Evolutionary conservation across 2,888 invertebrate genomes (phyloP).

Genomic region (Suillia variegata): DNA sequence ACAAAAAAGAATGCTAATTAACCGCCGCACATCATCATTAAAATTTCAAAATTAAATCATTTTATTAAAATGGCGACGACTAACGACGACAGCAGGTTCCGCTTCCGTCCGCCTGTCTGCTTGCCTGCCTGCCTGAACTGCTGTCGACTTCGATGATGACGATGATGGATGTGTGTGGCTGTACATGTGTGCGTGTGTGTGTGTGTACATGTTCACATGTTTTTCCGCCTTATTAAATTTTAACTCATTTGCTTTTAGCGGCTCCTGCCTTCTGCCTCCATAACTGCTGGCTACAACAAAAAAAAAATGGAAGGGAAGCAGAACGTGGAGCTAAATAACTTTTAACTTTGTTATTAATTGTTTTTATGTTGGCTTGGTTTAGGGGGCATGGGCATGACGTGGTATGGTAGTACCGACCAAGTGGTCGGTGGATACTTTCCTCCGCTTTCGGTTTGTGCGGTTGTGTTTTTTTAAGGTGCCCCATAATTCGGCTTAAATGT

Average conservation of each 20-base stretch:
- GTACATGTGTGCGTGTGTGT: background rate
- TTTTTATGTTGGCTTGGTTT: background rate
- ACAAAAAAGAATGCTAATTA: conserved; percentile 11
- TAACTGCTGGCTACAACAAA: background rate
- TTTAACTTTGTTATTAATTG: background rate
- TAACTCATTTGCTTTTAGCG: background rate
- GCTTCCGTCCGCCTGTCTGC: too few relatives aligned
- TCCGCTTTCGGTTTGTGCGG: background rate
- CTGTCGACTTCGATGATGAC: background rate
- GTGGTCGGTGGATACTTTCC: too few relatives aligned
- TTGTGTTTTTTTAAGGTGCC: background rate
- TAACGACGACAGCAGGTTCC: background rate
- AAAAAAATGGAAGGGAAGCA: too few relatives aligned
- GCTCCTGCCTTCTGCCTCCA: too few relatives aligned
- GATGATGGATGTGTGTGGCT: background rate
- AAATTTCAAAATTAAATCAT: conserved; percentile 9
- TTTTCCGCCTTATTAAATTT: background rate
- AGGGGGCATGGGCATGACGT: background rate
- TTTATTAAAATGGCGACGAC: background rate
- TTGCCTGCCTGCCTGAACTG: background rate
- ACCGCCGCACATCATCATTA: conserved; percentile 11
- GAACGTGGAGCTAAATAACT: background rate
- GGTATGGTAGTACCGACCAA: too few relatives aligned
- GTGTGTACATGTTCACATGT: too few relatives aligned
- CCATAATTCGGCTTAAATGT: too few relatives aligned